phyloP scores from a whole-genome alignment of 2,113 vertebrate species.

The Mormoops blainvillei region DNA sequence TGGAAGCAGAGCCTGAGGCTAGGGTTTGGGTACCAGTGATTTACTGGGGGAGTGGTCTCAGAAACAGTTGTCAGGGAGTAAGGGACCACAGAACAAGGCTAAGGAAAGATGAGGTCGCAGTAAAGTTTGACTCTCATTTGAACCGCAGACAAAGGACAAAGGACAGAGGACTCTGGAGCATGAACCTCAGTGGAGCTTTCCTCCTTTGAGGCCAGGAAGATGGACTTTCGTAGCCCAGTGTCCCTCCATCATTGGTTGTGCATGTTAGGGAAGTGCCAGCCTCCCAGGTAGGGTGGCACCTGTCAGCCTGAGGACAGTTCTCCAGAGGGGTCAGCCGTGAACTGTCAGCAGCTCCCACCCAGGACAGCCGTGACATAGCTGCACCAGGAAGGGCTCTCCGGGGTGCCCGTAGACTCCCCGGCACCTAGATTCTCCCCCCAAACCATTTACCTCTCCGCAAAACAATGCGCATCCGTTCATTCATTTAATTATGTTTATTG shows the following conservation, averaged over 20 bases:
- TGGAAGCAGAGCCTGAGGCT: neutral
- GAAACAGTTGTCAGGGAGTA: neutral
- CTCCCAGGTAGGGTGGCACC: neutral
- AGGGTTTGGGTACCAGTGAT: neutral
- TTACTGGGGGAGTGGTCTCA: neutral
- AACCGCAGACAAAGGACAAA: neutral
- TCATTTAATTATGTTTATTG: neutral
- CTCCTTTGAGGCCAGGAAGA: accelerated
- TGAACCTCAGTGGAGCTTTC: neutral
- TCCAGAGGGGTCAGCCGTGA: accelerated
- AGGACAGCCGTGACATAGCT: accelerated
- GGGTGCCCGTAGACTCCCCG: neutral
- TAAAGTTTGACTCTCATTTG: neutral
- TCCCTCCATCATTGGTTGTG: too few relatives aligned
- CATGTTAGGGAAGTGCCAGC: neutral
- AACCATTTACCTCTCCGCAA: neutral
- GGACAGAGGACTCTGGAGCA: too few relatives aligned
- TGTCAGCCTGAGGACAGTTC: neutral
- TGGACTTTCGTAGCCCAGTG: accelerated
- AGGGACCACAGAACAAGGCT: neutral
- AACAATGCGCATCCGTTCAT: neutral
- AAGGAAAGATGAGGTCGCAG: accelerated
- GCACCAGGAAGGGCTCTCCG: accelerated
- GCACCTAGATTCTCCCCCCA: neutral
- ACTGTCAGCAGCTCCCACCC: neutral